phyloP scores from a whole-genome alignment of 2,888 invertebrate genomes.

The Torymus texanus region DNA sequence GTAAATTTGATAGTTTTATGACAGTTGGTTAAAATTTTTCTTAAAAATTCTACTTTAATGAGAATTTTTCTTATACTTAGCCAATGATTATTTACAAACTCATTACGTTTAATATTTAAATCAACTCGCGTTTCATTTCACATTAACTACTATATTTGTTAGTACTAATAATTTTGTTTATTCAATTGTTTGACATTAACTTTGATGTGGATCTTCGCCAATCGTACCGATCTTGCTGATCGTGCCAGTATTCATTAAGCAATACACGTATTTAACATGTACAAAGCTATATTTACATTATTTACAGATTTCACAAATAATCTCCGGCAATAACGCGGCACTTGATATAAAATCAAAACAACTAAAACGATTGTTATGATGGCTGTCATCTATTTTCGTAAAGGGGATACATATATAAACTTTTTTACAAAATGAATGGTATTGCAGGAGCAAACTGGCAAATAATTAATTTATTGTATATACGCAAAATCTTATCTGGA shows the following conservation, averaged over 20 bases:
- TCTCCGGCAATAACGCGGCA: constrained; percentile 60
- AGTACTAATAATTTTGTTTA: constrained; percentile 67
- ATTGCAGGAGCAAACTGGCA: constrained; percentile 26
- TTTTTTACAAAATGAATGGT: constrained; percentile 24
- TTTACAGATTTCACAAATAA: constrained; percentile 70
- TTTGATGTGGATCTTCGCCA: constrained; percentile 63
- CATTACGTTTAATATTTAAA: constrained; percentile 65
- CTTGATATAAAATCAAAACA: constrained; percentile 47
- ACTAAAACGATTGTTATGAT: too few relatives aligned
- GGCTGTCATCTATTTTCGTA: constrained; percentile 16
- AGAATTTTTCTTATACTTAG: constrained; percentile 69
- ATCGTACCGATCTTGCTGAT: too few relatives aligned
- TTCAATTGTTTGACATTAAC: constrained; percentile 66
- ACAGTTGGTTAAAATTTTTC: constrained; percentile 42
- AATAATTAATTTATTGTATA: constrained; percentile 13
- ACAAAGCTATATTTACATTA: constrained; percentile 79
- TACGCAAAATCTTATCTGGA: constrained; percentile 28
- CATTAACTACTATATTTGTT: constrained; percentile 67
- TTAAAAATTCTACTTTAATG: constrained; percentile 65
- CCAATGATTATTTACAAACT: constrained; percentile 71
- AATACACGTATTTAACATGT: constrained; percentile 77
- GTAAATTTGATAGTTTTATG: constrained; percentile 23
- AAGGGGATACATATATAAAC: constrained; percentile 23
- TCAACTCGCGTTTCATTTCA: constrained; percentile 64
- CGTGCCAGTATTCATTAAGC: too few relatives aligned